phyloP scores from a whole-genome alignment of 2,113 vertebrate species.

The Empidonax traillii region DNA sequence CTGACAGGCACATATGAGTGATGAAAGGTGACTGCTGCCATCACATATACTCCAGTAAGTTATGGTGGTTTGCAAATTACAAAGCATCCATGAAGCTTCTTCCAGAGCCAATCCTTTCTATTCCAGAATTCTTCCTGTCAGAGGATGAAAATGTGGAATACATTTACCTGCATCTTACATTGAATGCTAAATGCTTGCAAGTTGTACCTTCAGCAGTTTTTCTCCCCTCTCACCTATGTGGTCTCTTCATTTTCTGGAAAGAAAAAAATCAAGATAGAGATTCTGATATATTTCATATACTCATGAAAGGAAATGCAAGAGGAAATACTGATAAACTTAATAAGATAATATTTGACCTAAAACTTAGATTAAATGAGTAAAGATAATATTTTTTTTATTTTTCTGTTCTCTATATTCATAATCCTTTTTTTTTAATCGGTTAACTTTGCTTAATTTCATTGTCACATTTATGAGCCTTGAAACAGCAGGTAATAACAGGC shows the following conservation, averaged over 20 bases:
- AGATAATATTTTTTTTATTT: background rate
- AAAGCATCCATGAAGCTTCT: background rate
- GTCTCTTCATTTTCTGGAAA: background rate
- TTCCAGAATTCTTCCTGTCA: background rate
- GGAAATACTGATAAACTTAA: background rate
- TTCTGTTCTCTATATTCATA: background rate
- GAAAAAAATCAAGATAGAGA: background rate
- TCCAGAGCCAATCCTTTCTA: background rate
- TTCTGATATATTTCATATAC: background rate
- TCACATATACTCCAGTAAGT: background rate
- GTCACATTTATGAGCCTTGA: background rate
- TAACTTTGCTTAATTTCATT: background rate
- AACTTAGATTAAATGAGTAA: background rate
- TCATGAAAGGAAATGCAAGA: background rate
- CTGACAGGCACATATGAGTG: background rate
- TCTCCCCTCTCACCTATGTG: background rate
- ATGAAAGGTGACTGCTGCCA: background rate
- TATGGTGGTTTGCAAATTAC: background rate
- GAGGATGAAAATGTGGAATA: background rate
- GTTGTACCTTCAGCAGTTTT: background rate
- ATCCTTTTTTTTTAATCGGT: background rate
- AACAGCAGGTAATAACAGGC: background rate
- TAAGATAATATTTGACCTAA: background rate
- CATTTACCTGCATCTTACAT: background rate
- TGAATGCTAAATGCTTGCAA: background rate